These are phyloP conservation scores for Pherbina coryleti DNA, from an alignment of 2,888 invertebrate genomes.

Conservation along the genomic window DNA sequence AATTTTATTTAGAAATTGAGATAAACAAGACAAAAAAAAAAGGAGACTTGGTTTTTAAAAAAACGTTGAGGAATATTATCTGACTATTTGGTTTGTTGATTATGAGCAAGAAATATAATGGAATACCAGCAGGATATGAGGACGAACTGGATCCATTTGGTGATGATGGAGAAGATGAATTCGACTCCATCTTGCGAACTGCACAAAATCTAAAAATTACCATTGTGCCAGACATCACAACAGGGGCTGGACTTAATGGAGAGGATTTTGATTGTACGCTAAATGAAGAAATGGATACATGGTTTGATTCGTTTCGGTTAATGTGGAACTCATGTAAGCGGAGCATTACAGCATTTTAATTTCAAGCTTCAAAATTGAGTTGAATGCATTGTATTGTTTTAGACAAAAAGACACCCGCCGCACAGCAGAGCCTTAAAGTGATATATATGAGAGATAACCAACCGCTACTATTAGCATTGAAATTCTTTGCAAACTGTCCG, in stretches of 20 bases:
- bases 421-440: constrained; percentile 58
- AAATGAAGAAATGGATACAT: constrained; percentile 55
- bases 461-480: constrained; percentile 64
- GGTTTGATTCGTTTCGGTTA: constrained; percentile 61
- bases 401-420: constrained; percentile 60
- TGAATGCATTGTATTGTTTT: constrained; percentile 16
- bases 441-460: constrained; percentile 55
- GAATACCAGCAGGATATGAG: constrained; percentile 65
- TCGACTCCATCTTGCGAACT: constrained; percentile 50
- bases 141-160: constrained; percentile 48
- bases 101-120: constrained; percentile 43
- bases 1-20: constrained; percentile 17
- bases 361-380: neutral
- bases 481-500: constrained; percentile 67
- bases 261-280: constrained; percentile 63
- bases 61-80: neutral
- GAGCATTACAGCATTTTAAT: neutral
- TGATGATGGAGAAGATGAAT: constrained; percentile 51
- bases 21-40: neutral
- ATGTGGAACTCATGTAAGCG: constrained; percentile 63
- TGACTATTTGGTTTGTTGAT: neutral
- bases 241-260: constrained; percentile 65
- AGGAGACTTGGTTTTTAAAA: neutral
- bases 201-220: constrained; percentile 64
- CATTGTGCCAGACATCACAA: constrained; percentile 66